Base-by-base conservation (phyloP, 1,140 invertebrate genomes). In the Cryptotermes secundus region DNA sequence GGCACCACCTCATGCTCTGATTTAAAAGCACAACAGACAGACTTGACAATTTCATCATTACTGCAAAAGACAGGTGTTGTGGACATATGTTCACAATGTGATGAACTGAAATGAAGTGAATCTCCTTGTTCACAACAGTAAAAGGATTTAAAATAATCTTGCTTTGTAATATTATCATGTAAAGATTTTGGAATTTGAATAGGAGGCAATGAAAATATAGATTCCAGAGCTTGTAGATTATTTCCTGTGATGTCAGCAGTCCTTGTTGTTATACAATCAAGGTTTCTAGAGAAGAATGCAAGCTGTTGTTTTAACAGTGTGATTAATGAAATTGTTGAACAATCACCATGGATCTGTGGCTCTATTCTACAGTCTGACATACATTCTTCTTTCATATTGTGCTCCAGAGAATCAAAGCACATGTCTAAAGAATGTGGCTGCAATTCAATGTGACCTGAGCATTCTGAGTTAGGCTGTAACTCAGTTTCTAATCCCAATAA, bases 201-300 rank as follows among this genome's bases (percentile, higher is more conserved):
- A 36, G 80, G 42, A 65, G 84, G 84, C 24, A 84, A 36, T 36
- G 81, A 81, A 59, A 84, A 84, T 81, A 84, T 84, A 26, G 84
- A 84, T n/a, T 84, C 42, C 19, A 84, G 59, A 72, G 84, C 84
- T 82, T 80, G 79, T 9, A 42, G 36, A 36, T 84, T 38, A n/a
- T 84, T 24, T 16, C 65, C 34, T 49, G 34, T 26, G n/a, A 36
- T 59, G 34, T 34, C 72, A 80, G 65, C 84, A 59, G 38, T 36
- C 31, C 45, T 80, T 16, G 84, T 26, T 31, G 80, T 81, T 14
- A 84, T 65, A 80, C 34, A 34, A 35, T 82, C 84, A 31, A 84
- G 38, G 53, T 84, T 84, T 35, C 36, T 84, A n/a, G 84, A 81
- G 36, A 84, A 84, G 34, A 42, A 81, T 22, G 80, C 34, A 34